Conservation (phyloP, 2,113 vertebrate species). For the Onychostoma macrolepis region DNA sequence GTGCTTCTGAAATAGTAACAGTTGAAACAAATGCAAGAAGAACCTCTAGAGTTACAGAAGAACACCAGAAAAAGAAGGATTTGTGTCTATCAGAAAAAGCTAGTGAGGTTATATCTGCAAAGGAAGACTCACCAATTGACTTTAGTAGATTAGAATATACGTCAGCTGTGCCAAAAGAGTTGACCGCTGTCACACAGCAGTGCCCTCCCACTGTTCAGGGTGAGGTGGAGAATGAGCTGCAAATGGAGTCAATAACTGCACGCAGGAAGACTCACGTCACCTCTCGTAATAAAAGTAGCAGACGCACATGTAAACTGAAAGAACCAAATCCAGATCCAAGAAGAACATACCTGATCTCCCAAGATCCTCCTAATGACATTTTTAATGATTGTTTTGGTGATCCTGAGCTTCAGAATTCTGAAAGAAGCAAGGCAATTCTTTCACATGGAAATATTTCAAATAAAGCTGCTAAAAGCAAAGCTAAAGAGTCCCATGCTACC, state of each 20-base stretch:
- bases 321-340: conserved; percentile 2
- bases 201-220: not conserved
- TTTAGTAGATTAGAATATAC: not conserved
- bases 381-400: conserved; percentile 62
- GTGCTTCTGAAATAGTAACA: conserved; percentile 60
- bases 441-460: conserved; percentile 5
- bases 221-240: not conserved
- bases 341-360: conserved; percentile 1
- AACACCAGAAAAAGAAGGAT: conserved; percentile 18
- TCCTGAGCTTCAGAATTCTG: not conserved
- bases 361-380: conserved; percentile 20
- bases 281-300: conserved; percentile 62
- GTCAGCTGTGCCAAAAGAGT: not conserved
- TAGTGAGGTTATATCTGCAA: not conserved
- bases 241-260: not conserved
- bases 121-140: not conserved
- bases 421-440: not conserved
- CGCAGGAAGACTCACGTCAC: conserved; percentile 25
- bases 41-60: conserved; percentile 29
- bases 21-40: conserved; percentile 66
- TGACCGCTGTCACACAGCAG: not conserved
- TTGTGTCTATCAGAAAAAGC: not conserved
- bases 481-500: not conserved
- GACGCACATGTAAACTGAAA: conserved; percentile 13
- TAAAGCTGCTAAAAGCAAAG: conserved; percentile 38